Conservation (phyloP, 2,888 invertebrate genomes). For the Drosophila algonquin region DNA sequence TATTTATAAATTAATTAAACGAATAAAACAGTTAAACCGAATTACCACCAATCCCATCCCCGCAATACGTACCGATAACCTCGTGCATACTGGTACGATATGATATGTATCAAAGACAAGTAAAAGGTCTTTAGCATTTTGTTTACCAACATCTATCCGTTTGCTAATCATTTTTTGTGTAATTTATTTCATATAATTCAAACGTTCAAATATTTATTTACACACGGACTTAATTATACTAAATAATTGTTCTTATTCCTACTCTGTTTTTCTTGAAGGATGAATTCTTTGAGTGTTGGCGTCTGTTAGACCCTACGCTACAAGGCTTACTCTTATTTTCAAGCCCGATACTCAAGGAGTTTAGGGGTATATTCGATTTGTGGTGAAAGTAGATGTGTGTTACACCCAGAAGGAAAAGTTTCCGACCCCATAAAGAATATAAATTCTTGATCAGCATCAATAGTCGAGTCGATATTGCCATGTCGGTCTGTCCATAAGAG, state of each 20-base stretch:
- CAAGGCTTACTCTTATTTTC: slow-evolving; percentile 19
- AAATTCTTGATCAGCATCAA: too few species aligned
- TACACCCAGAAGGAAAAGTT: too few species aligned
- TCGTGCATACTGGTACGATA: too few species aligned
- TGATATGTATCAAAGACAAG: slow-evolving; percentile 44
- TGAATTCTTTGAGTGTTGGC: neutral
- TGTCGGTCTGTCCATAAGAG: too few species aligned
- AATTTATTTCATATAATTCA: slow-evolving; percentile 70
- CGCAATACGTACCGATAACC: slow-evolving; percentile 30
- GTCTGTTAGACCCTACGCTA: slow-evolving; percentile 42
- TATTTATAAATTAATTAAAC: slow-evolving; percentile 80
- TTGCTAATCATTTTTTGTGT: slow-evolving; percentile 53
- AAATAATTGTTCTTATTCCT: slow-evolving; percentile 32
- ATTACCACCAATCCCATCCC: slow-evolving; percentile 38
- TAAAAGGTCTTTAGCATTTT: slow-evolving; percentile 37
- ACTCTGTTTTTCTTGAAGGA: slow-evolving; percentile 31
- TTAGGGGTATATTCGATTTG: too few species aligned
- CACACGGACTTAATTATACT: slow-evolving; percentile 63
- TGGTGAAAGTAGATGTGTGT: too few species aligned
- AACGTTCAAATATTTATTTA: slow-evolving; percentile 74
- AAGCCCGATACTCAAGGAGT: too few species aligned
- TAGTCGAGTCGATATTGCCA: too few species aligned
- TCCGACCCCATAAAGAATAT: too few species aligned
- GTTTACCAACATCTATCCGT: slow-evolving; percentile 34
- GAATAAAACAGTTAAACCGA: slow-evolving; percentile 70